A percentile compares a stretch with the other conserved stretches of the same genome.
Evolutionary conservation across 64 coral and sea anemone genomes (phyloP).

Genomic region (Hydrozoanthus tunicans): DNA sequence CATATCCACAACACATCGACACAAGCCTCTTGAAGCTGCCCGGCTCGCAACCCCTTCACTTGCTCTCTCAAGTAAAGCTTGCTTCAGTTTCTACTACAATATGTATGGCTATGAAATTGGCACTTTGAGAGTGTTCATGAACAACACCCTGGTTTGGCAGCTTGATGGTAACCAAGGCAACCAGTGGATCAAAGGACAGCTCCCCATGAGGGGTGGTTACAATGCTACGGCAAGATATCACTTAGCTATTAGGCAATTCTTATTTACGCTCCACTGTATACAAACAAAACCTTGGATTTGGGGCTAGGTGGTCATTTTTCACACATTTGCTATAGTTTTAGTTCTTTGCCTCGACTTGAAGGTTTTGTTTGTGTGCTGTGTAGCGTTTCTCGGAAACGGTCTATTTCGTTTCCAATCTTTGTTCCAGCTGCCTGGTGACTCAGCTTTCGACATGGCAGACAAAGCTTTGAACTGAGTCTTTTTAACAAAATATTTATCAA

Average conservation of each 20-base stretch:
- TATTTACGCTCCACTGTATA: no score
- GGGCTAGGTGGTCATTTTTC: background rate
- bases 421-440: no score
- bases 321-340: no score
- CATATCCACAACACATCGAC: conserved; percentile 2
- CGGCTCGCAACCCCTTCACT: conserved; percentile 19
- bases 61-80: background rate
- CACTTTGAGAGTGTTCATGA: conserved; percentile 13
- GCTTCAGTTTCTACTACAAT: conserved; percentile 43
- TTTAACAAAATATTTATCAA: no score
- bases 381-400: no score
- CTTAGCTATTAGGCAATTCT: no score
- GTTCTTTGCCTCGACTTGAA: no score
- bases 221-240: background rate
- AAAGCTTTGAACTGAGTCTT: no score
- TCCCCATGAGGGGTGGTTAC: conserved; percentile 31
- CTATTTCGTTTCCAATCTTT: no score
- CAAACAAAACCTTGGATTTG: no score
- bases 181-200: conserved; percentile 50
- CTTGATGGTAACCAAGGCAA: conserved; percentile 53
- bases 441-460: no score
- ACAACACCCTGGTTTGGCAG: conserved; percentile 34
- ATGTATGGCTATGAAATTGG: conserved; percentile 21
- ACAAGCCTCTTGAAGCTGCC: background rate
- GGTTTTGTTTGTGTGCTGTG: no score